Evolutionary conservation across 2,113 vertebrate species (phyloP).

Genomic region (Phylloscopus whistleri): DNA sequence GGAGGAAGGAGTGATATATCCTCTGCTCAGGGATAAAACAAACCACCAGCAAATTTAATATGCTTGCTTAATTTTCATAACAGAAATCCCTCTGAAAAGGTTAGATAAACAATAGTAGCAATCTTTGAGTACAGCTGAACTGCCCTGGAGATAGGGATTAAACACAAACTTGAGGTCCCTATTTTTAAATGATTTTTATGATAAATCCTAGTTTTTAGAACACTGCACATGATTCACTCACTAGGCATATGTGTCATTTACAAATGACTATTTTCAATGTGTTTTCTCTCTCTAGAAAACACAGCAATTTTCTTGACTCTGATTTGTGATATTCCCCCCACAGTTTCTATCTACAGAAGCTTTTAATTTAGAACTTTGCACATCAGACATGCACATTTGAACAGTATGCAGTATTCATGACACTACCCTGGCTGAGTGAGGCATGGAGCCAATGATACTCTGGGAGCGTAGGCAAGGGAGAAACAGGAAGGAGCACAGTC

Average conservation of each 20-base stretch:
- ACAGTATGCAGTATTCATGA: slow-evolving; percentile 45
- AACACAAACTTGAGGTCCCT: background rate
- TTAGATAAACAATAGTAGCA: background rate
- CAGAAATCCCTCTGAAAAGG: background rate
- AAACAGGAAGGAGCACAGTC: slow-evolving; percentile 13
- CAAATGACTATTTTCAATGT: slow-evolving; percentile 11
- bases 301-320: slow-evolving; percentile 23
- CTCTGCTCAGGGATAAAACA: background rate
- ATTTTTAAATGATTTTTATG: background rate
- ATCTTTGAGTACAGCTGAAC: background rate
- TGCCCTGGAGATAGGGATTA: background rate
- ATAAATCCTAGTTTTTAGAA: background rate
- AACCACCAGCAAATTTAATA: background rate
- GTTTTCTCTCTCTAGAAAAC: slow-evolving; percentile 28
- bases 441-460: slow-evolving; percentile 2
- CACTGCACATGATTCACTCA: background rate
- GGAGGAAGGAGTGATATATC: background rate
- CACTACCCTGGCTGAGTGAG: background rate
- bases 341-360: slow-evolving; percentile 31
- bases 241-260: background rate
- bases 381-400: slow-evolving; percentile 36
- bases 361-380: slow-evolving; percentile 6
- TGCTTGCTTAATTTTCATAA: background rate
- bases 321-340: background rate
- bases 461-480: background rate